These are phyloP conservation scores for Chymomyza fuscimana DNA, from an alignment of 2,888 invertebrate genomes.

Conservation along the genomic window DNA sequence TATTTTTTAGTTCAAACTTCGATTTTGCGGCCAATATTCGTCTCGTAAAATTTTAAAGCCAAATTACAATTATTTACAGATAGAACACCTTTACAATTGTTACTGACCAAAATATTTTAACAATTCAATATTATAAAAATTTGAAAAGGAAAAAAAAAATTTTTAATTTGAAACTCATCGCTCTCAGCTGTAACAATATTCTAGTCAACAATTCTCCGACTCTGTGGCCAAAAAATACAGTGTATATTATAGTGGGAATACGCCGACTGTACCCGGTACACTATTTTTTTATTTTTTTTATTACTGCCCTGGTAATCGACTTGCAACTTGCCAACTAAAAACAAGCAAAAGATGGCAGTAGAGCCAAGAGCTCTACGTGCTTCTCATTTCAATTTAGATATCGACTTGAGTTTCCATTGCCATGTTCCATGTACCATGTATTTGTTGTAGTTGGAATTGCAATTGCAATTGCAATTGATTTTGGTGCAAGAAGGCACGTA, in stretches of 20 bases:
- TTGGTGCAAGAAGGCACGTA: slow-evolving; percentile 28
- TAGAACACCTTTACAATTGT: too few relatives aligned
- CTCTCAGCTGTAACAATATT: too few relatives aligned
- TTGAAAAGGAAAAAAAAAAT: too few relatives aligned
- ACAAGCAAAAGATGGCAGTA: neutral
- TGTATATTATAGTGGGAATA: neutral
- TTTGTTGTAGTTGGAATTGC: slow-evolving; percentile 29
- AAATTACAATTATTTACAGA: too few relatives aligned
- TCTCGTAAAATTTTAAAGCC: too few relatives aligned
- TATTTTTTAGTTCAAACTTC: too few relatives aligned
- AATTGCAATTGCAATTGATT: slow-evolving; percentile 48
- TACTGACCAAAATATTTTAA: too few relatives aligned
- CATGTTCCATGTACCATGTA: slow-evolving; percentile 4
- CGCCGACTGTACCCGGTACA: too few relatives aligned
- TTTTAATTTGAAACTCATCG: too few relatives aligned
- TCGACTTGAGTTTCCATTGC: slow-evolving; percentile 24
- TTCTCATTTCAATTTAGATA: slow-evolving; percentile 46
- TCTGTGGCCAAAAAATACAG: neutral
- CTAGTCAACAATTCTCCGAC: too few relatives aligned
- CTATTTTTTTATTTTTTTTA: slow-evolving; percentile 1
- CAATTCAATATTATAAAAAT: too few relatives aligned
- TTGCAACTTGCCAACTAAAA: slow-evolving; percentile 11
- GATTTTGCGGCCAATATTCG: too few relatives aligned
- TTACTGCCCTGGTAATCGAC: slow-evolving; percentile 4
- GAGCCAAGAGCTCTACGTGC: slow-evolving; percentile 23